Percentiles rank a stretch among this genome's conserved stretches.
Conservation (phyloP, 1,140 invertebrate genomes). For the Heliothis virescens region DNA sequence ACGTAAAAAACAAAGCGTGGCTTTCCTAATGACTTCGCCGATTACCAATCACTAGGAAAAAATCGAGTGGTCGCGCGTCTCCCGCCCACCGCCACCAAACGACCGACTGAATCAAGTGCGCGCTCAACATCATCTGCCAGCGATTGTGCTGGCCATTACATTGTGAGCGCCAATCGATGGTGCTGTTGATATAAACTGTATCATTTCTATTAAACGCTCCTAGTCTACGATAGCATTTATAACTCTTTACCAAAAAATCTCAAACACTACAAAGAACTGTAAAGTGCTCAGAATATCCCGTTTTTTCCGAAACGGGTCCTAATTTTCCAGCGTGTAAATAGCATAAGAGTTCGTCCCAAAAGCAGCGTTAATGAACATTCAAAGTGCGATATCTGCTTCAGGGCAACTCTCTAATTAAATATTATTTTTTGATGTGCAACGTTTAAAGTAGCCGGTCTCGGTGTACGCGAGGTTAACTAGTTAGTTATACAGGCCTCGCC, state of each 20-base stretch:
- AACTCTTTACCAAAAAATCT: no score
- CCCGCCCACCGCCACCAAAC: conserved; percentile 27
- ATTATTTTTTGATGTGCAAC: conserved; percentile 70
- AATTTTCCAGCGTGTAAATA: background rate
- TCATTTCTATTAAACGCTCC: no score
- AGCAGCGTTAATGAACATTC: conserved; percentile 27
- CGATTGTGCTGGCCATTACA: background rate
- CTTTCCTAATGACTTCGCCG: conserved; percentile 68
- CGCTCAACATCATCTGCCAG: background rate
- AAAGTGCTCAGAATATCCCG: background rate
- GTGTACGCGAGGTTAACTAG: conserved; percentile 74
- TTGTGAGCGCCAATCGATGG: background rate
- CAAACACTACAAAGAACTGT: background rate
- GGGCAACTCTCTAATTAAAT: conserved; percentile 75
- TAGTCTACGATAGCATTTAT: no score
- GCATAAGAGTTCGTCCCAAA: conserved; percentile 10
- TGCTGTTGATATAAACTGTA: background rate
- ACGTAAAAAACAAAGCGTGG: conserved; percentile 68
- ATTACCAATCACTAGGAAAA: conserved; percentile 72
- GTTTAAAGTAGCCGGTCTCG: conserved; percentile 54
- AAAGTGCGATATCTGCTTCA: conserved; percentile 41
- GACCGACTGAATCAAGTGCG: conserved; percentile 18
- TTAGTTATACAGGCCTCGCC: conserved; percentile 65
- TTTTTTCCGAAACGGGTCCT: background rate
- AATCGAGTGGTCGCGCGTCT: conserved; percentile 41